Conservation (phyloP, 2,888 invertebrate species). For the Cryptocephalus primarius region DNA sequence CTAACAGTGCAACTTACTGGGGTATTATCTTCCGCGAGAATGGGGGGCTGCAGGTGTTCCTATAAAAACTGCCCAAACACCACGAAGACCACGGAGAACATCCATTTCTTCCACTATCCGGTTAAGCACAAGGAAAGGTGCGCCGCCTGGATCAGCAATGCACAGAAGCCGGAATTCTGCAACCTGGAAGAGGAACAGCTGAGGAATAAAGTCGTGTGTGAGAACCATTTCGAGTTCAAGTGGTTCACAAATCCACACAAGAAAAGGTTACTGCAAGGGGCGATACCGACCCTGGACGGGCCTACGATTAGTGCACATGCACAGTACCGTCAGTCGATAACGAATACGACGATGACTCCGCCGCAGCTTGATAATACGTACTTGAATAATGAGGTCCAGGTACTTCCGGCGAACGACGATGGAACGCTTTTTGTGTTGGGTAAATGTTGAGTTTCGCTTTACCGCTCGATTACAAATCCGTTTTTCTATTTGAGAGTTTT, state of each 20-base stretch:
- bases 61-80: conserved; percentile 44
- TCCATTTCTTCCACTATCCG: conserved; percentile 52
- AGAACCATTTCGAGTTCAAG: conserved; percentile 46
- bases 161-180: conserved; percentile 42
- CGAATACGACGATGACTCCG: conserved; percentile 1
- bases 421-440: conserved; percentile 28
- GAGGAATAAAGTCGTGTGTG: conserved; percentile 49
- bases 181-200: conserved; percentile 46
- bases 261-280: conserved; percentile 44
- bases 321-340: not conserved
- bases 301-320: conserved; percentile 17
- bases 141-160: conserved; percentile 47
- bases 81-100: conserved; percentile 37
- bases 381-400: conserved; percentile 18
- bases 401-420: conserved; percentile 30
- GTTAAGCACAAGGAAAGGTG: conserved; percentile 48
- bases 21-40: conserved; percentile 22
- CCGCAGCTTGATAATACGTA: conserved; percentile 7
- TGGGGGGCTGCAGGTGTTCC: conserved; percentile 52
- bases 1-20: too few species aligned
- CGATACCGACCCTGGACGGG: conserved; percentile 42
- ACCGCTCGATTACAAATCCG: too few species aligned
- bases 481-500: too few species aligned
- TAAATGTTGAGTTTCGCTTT: not conserved
- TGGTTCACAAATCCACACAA: conserved; percentile 43